These are phyloP conservation scores for Linnaemya tessellans DNA, from an alignment of 2,888 invertebrate species.

Conservation along the genomic window DNA sequence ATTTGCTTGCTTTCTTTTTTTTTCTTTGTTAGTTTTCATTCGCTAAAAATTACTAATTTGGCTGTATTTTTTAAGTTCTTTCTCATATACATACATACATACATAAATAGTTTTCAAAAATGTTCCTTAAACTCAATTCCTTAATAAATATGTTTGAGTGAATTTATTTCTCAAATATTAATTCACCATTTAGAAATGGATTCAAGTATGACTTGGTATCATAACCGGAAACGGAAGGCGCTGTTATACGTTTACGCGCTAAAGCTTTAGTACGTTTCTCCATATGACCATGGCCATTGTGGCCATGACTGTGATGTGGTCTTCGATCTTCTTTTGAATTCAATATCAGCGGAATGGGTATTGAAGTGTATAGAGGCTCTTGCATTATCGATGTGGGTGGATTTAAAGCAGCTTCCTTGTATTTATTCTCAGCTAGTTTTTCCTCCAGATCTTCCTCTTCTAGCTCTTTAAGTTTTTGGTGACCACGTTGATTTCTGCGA, in stretches of 20 bases:
- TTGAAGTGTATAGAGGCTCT: slow-evolving; percentile 77
- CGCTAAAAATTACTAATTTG: slow-evolving; percentile 71
- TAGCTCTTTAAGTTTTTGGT: slow-evolving; percentile 69
- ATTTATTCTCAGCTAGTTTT: slow-evolving; percentile 65
- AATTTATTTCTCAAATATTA: slow-evolving; percentile 80
- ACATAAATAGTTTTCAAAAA: slow-evolving; percentile 41
- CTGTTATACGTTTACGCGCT: slow-evolving; percentile 77
- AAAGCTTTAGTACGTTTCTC: slow-evolving; percentile 75
- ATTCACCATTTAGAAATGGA: slow-evolving; percentile 80
- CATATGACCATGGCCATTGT: slow-evolving; percentile 62
- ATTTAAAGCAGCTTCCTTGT: slow-evolving; percentile 78
- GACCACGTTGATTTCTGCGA: slow-evolving; percentile 73
- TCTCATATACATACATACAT: background rate
- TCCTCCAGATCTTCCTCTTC: slow-evolving; percentile 37
- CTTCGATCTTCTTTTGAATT: slow-evolving; percentile 80
- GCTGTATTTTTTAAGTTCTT: slow-evolving; percentile 55
- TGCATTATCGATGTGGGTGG: slow-evolving; percentile 77
- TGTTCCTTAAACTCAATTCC: slow-evolving; percentile 50
- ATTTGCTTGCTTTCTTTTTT: slow-evolving; percentile 1
- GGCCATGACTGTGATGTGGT: slow-evolving; percentile 71
- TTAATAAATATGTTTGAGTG: slow-evolving; percentile 10
- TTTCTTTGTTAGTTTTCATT: slow-evolving; percentile 16
- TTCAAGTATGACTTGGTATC: slow-evolving; percentile 80
- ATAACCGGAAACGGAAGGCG: slow-evolving; percentile 78
- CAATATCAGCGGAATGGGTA: slow-evolving; percentile 80